Evolutionary conservation across 2,888 invertebrate genomes (phyloP), one percentile per base, ranked within the genome.

Genomic region (Rhingia rostrata): DNA sequence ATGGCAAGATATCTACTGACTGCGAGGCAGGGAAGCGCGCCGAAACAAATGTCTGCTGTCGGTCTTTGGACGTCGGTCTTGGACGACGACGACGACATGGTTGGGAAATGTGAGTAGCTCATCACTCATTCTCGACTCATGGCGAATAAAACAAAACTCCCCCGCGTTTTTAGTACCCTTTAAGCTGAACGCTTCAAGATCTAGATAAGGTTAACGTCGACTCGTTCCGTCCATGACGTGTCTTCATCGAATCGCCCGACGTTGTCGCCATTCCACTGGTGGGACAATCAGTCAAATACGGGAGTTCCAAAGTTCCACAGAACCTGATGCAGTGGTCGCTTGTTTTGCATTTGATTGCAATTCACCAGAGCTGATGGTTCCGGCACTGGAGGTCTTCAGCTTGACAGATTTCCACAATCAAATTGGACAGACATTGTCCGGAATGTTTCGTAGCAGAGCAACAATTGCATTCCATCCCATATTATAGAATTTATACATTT

Each of bases 21-120:
- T 4, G 14, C n/a, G 45, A 6, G 14, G 49, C 32, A 58, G 61
- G 35, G 66, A 66, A 66, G 39, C 60, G 69, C 63, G 81, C 58
- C 60, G 64, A 61, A 81, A 82, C 75, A 82, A 82, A 82, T 82
- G 81, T 82, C 81, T 82, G 33, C 64, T 58, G 74, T 75, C 79
- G 64, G 53, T 41, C 74, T 30, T 43, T 47, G 47, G 22, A 1
- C 39, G 49, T 64, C 58, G 9, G 67, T 67, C 53, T 6, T n/a
- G 22, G 22, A 22, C 22, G 22, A 22, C 22, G 22, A 22, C 22
- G 22, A 22, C 22, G 22, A 22, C 22, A n/a, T 47, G 61, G 47
- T 9, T 41, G 69, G 75, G 54, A 70, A 75, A 81, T 66, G 51
- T 43, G 49, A 49, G 49, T 54, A 74, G 83, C 78, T 83, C 83